These are phyloP conservation scores for Drymodes brunneopygia DNA, from an alignment of 2,113 vertebrate species.

Conservation along the genomic window DNA sequence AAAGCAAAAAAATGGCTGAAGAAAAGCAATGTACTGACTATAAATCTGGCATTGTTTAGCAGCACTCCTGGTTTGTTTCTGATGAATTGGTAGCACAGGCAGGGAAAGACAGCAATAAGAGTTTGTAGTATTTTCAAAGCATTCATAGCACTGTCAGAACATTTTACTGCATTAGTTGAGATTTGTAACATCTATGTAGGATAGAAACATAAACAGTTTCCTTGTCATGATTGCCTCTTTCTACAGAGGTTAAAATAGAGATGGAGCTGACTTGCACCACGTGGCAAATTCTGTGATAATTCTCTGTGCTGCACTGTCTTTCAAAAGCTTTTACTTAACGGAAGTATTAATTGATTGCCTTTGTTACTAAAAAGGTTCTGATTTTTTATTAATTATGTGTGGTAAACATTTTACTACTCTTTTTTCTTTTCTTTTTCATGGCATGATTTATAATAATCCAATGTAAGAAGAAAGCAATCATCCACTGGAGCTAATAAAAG, in stretches of 20 bases:
- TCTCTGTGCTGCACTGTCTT: accelerated
- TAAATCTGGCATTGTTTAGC: not conserved
- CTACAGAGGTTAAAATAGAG: not conserved
- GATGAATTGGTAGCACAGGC: not conserved
- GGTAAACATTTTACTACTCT: not conserved
- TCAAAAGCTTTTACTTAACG: not conserved
- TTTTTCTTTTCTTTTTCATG: not conserved
- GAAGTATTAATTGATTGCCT: not conserved
- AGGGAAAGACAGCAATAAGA: not conserved
- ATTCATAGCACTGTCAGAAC: not conserved
- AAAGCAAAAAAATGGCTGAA: not conserved
- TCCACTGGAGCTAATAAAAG: not conserved
- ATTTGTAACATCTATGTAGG: not conserved
- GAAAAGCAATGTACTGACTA: not conserved
- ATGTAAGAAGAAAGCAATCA: not conserved
- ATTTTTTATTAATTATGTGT: not conserved
- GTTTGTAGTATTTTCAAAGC: not conserved
- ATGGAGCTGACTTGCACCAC: not conserved
- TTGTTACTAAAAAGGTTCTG: not conserved
- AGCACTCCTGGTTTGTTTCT: not conserved
- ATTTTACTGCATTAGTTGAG: not conserved
- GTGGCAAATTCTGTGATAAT: not conserved
- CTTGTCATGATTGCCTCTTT: not conserved
- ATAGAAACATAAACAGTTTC: not conserved
- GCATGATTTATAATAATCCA: not conserved